Conservation (phyloP, 2,113 vertebrate genomes). For the Progne subis region DNA sequence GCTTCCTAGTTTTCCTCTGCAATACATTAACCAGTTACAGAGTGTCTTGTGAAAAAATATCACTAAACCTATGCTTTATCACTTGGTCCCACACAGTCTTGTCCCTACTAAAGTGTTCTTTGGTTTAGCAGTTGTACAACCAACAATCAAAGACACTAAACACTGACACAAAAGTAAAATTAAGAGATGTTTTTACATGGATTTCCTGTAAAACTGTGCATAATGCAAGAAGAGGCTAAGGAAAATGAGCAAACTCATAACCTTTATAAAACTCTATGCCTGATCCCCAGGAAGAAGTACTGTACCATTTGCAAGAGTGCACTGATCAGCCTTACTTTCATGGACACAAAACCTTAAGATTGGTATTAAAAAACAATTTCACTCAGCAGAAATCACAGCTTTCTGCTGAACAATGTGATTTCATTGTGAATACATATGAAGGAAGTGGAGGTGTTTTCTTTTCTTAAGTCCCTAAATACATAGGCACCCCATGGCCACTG, state of each 20-base stretch:
- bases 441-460: not conserved
- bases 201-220: not conserved
- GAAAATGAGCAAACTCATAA: not conserved
- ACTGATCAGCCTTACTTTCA: not conserved
- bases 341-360: not conserved
- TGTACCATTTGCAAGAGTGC: not conserved
- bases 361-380: not conserved
- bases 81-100: not conserved
- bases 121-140: not conserved
- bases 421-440: not conserved
- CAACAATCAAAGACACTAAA: not conserved
- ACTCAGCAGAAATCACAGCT: not conserved
- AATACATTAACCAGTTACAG: slow-evolving; percentile 63
- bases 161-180: not conserved
- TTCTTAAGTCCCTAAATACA: not conserved
- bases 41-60: not conserved
- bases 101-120: not conserved
- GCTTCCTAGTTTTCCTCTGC: slow-evolving; percentile 61
- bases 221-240: not conserved
- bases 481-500: not conserved
- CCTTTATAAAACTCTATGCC: not conserved
- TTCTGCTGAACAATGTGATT: not conserved
- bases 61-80: not conserved
- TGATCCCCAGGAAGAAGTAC: not conserved
- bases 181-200: not conserved